These are phyloP conservation scores for Drosophila macrospina DNA, from an alignment of 2,888 invertebrate species.

Conservation along the genomic window DNA sequence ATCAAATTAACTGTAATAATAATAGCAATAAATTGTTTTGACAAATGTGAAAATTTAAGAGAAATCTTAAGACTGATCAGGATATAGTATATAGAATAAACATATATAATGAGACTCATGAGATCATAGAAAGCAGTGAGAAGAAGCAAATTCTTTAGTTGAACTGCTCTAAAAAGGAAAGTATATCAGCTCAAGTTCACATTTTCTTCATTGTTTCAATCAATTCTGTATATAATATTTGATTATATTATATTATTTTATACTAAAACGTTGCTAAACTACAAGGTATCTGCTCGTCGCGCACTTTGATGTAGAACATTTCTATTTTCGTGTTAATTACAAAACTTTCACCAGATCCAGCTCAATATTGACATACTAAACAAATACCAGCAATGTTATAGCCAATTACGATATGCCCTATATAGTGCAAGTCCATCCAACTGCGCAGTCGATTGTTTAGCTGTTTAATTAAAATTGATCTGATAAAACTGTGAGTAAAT, in stretches of 20 bases:
- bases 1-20: too few species aligned
- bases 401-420: neutral
- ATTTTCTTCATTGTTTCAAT: too few species aligned
- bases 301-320: neutral
- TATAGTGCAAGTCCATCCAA: neutral
- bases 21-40: too few species aligned
- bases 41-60: too few species aligned
- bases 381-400: neutral
- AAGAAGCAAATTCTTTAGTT: neutral
- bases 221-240: too few species aligned
- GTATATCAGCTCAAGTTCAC: too few species aligned
- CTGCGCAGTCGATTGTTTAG: neutral
- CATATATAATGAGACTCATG: too few species aligned
- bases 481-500: neutral
- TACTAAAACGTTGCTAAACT: neutral
- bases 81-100: too few species aligned
- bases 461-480: slow-evolving; percentile 1
- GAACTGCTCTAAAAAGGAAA: neutral
- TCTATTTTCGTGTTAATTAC: slow-evolving; percentile 10
- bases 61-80: too few species aligned
- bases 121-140: too few species aligned
- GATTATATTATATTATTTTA: too few species aligned
- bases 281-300: neutral
- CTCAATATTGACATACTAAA: slow-evolving; percentile 7
- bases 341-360: slow-evolving; percentile 8